Percentiles rank a stretch among this genome's conserved stretches.
These are phyloP conservation scores for Peromyscus melanophrys DNA, from an alignment of 2,797 vertebrate species.

Conservation along the genomic window DNA sequence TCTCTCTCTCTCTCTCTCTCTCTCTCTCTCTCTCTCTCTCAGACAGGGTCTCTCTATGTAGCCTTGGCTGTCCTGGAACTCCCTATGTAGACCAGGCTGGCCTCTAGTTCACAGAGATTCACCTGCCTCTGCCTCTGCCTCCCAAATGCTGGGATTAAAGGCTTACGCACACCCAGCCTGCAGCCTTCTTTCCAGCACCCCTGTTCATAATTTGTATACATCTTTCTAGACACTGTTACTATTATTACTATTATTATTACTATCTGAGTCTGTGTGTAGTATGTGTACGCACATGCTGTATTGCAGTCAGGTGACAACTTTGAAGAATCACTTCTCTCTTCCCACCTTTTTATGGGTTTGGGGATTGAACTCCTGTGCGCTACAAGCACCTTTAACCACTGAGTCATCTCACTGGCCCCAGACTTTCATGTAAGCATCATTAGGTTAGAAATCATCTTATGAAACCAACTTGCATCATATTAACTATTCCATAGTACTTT, in stretches of 20 bases:
- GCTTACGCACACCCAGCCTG: background rate
- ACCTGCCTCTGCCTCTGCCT: too few relatives aligned
- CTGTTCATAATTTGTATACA: background rate
- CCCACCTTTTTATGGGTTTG: background rate
- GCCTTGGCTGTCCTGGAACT: too few relatives aligned
- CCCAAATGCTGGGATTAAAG: too few relatives aligned
- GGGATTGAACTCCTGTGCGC: background rate
- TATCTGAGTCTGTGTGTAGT: background rate
- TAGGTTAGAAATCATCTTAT: conserved; percentile 24
- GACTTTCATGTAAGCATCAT: conserved; percentile 35
- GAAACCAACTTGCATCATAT: background rate
- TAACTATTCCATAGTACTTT: conserved; percentile 34
- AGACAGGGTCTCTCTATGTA: background rate
- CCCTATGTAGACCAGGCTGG: too few relatives aligned
- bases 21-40: too few relatives aligned
- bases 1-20: too few relatives aligned
- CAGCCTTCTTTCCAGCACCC: background rate
- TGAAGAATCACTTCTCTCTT: background rate
- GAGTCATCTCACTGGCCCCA: background rate
- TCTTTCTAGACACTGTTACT: background rate
- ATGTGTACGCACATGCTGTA: background rate
- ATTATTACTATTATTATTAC: background rate
- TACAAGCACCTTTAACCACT: background rate
- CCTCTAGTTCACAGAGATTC: too few relatives aligned
- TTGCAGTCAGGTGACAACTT: background rate